Evolutionary conservation across 1,140 invertebrate species (phyloP), one percentile per base, ranked within the genome.

Genomic region (Daktulosphaira vitifoliae): DNA sequence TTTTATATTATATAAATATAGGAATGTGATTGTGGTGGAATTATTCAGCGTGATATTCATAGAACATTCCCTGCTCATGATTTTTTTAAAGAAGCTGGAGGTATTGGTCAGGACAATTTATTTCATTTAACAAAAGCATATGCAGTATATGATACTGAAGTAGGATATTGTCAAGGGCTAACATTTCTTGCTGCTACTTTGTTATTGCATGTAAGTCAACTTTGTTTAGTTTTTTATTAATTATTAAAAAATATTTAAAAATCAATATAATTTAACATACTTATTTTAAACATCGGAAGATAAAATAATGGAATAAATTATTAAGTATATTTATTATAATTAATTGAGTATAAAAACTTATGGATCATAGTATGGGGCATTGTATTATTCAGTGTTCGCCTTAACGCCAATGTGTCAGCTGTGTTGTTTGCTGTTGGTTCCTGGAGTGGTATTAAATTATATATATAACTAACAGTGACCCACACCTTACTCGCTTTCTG

Each of bases 31-130:
- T 92, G 86, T 74, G 95, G 98, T 74, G 84, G 88, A 70, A 90
- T 96, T 42, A 98, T 99, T 71, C 82, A 90, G 70, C 79, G 96
- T 67, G 96, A 99, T 75, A 97, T 99, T 67, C 92, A 96, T 71
- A 81, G 96, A 71, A 99, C 96, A 50, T 99, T 98, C 80, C 96
- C 97, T 22, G 96, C 94, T 37, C 94, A 99, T 77, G 92, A 97
- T 73, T 96, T 89, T 77, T 99, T 99, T 77, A 92, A 92, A 77
- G 90, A 95, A 75, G 85, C 82, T 48, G 90, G 90, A 62, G 91
- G 90, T 9, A 77, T 80, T 79, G 94, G 96, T 0, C 96, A 99
- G 78, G 94, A 98, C 76, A 87, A 92, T 25, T 78, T 99, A 23
- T 95, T 93, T 72, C 90, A 92, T 75, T 89, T 99, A 71, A 94